Conservation (phyloP, 2,888 invertebrate genomes). For the Eristalis intricaria region DNA sequence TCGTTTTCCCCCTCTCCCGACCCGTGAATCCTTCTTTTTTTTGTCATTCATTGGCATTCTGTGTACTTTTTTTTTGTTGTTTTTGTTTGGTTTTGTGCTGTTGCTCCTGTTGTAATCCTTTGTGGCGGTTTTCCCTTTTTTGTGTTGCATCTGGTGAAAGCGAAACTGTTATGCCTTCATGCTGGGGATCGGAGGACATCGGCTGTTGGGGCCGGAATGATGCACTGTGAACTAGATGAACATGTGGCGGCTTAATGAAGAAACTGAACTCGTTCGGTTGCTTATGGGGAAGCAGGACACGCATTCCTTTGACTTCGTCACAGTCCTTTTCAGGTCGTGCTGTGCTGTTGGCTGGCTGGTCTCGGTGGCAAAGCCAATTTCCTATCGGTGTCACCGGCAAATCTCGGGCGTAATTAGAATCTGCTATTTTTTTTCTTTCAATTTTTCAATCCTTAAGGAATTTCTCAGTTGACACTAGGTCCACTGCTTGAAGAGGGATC, state of each 20-base stretch:
- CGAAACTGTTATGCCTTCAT: slow-evolving; percentile 57
- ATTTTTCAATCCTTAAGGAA: slow-evolving; percentile 1
- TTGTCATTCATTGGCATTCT: background rate
- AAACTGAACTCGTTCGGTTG: slow-evolving; percentile 43
- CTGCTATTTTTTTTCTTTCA: background rate
- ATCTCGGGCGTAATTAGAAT: slow-evolving; percentile 65
- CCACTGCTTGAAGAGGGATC: background rate
- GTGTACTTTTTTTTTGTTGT: too few species aligned
- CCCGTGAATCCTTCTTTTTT: background rate
- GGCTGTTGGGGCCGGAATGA: slow-evolving; percentile 24
- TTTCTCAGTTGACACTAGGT: background rate
- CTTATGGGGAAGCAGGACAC: slow-evolving; percentile 48
- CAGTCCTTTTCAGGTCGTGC: slow-evolving; percentile 25
- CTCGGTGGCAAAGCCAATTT: slow-evolving; percentile 20
- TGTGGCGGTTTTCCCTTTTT: slow-evolving; percentile 25
- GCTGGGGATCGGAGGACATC: background rate
- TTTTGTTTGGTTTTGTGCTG: slow-evolving; percentile 22
- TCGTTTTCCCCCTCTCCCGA: background rate
- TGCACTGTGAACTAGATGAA: slow-evolving; percentile 41
- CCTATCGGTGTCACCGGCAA: slow-evolving; percentile 58
- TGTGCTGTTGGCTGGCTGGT: background rate
- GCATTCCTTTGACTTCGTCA: slow-evolving; percentile 62
- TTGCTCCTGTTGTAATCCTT: slow-evolving; percentile 40
- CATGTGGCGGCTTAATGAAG: slow-evolving; percentile 66
- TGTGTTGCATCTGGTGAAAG: slow-evolving; percentile 57